phyloP scores from a whole-genome alignment of 2,888 invertebrate species.

The Sarcophaga rosellei region DNA sequence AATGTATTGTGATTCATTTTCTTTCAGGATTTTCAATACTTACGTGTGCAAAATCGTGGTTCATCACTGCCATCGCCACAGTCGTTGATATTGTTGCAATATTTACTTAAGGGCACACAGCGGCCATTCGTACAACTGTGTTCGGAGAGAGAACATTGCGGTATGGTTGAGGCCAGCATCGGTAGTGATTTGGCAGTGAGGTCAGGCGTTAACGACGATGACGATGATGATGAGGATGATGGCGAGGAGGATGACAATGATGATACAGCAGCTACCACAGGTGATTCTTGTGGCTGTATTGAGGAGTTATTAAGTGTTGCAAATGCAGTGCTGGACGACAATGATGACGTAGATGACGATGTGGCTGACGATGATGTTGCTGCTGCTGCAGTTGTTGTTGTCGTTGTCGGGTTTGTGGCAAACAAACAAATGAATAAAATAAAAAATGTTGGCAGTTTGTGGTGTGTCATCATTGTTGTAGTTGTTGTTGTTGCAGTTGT shows the following conservation, averaged over 20 bases:
- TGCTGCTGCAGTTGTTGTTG: slow-evolving; percentile 53
- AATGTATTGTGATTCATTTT: background rate
- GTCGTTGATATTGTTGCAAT: slow-evolving; percentile 90
- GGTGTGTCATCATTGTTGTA: slow-evolving; percentile 60
- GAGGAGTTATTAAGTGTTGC: slow-evolving; percentile 54
- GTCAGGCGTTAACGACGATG: slow-evolving; percentile 54
- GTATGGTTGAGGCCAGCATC: slow-evolving; percentile 65
- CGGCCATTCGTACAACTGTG: slow-evolving; percentile 81
- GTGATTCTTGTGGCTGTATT: slow-evolving; percentile 53
- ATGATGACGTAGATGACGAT: slow-evolving; percentile 58
- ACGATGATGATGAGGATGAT: slow-evolving; percentile 40
- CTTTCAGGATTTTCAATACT: slow-evolving; percentile 81
- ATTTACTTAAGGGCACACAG: slow-evolving; percentile 85
- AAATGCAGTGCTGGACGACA: slow-evolving; percentile 58
- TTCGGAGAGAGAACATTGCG: slow-evolving; percentile 79
- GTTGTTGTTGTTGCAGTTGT: slow-evolving; percentile 56
- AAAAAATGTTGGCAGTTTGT: slow-evolving; percentile 66
- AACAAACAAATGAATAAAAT: slow-evolving; percentile 52
- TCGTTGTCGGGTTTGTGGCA: slow-evolving; percentile 57
- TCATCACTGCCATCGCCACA: slow-evolving; percentile 92
- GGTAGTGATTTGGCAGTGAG: slow-evolving; percentile 73
- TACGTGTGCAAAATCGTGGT: slow-evolving; percentile 90
- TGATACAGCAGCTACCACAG: slow-evolving; percentile 57
- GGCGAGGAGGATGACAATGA: slow-evolving; percentile 54
- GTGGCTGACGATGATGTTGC: slow-evolving; percentile 62